Evolutionary conservation across 2,888 invertebrate genomes (phyloP), one percentile per base, ranked within the genome.

Genomic region (Bugulina stolonifera): DNA sequence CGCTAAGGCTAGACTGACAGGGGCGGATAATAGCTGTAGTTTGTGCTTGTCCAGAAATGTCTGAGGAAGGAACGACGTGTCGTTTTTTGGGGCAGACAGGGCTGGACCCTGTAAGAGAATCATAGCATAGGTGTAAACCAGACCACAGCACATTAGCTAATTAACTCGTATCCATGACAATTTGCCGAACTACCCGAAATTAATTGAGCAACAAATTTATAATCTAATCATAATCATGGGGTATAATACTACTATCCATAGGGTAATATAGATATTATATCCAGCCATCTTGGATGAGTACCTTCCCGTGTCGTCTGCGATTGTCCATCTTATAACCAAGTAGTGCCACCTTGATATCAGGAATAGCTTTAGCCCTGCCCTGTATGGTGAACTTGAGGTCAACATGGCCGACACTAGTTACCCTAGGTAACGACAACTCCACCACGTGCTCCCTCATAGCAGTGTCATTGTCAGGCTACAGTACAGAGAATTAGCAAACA

Each of bases 1-100:
- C 76, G 91, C 91, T 0, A 91, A 89, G 1, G 91, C 89, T 25
- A 95, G 86, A 80, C 91, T 89, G 69, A 94, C 87, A 0, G 95
- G 95, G 0, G 95, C 95, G 22, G 93, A 94, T 64, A 95, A 85
- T 74, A 95, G 91, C 81, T 94, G 93, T 0, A 93, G 93, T 81
- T 94, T 93, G 80, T 94, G 93, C 3, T 91, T 90, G 77, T 91
- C 89, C 70, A 93, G 86, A 32, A 64, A 64, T 2, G 27, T 2
- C 27, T 64, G 29, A 10, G 64, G 5, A 5, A 64, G 29, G 27
- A 43, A 43, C 27, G 29, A 2, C 18, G 5, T 32, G 25, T 10
- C 64, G 5, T 25, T 2, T 27, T 5, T 64, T 25, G 43, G 18
- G 43, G 43, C 5, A 43, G 43, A 43, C 5, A 43, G 43, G 43